These are phyloP conservation scores for Scolopax rusticola DNA, from an alignment of 2,797 vertebrate genomes.

Conservation along the genomic window DNA sequence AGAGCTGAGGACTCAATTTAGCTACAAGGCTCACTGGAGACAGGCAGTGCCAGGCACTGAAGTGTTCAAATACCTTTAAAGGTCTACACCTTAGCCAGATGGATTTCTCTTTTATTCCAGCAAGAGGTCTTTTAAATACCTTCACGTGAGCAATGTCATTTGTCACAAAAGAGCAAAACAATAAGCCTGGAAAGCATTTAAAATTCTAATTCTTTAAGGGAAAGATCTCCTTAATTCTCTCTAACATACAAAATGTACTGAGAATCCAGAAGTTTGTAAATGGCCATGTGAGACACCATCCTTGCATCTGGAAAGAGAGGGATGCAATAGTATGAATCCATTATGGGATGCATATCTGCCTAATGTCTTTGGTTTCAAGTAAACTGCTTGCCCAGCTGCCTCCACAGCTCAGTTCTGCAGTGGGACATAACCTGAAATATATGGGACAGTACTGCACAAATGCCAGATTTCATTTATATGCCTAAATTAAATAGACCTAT, in stretches of 20 bases:
- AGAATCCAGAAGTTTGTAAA: background rate
- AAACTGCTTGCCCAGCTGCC: background rate
- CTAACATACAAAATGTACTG: background rate
- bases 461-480: background rate
- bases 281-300: background rate
- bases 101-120: background rate
- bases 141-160: background rate
- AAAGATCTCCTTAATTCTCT: background rate
- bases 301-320: background rate
- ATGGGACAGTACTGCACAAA: background rate
- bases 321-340: background rate
- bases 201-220: background rate
- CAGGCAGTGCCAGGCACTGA: background rate
- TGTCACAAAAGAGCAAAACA: background rate
- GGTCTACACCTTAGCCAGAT: background rate
- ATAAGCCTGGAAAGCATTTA: background rate
- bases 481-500: background rate
- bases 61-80: background rate
- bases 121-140: background rate
- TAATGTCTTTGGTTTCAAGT: background rate
- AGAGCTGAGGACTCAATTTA: background rate
- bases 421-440: background rate
- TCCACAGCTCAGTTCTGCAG: background rate
- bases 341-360: background rate
- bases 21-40: background rate